Evolutionary conservation across 2,113 vertebrate genomes (phyloP), one percentile per base, ranked within the genome.

Genomic region (Macheiramphus alcinus): DNA sequence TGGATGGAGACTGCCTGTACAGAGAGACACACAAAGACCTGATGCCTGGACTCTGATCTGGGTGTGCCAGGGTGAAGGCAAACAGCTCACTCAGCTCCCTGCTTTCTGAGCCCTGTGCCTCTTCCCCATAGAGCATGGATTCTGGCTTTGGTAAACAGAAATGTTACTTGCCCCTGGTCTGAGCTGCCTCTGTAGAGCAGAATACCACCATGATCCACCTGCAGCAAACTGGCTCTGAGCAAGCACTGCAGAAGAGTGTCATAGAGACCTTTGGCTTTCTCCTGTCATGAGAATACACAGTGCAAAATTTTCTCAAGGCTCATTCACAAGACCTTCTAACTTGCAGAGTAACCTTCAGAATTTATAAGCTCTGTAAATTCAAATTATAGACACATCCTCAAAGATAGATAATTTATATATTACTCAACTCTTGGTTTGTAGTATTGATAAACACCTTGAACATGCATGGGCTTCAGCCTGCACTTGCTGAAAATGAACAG

Each of bases 11-110:
- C 21, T 72, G 68, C 31, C 67, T 14, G 18, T n/a, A 6, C 8
- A 0, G 36, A 31, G 56, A 0, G 1, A 55, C 13, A 43, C 4
- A 3, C 70, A 4, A 20, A 23, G 47, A 25, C 21, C 34, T 13
- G 4, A 15, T 11, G 38, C 16, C 55, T 90, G 94, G 89, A 97
- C 96, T 97, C 92, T 97, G 96, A n/a, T 58, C 95, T 73, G 95
- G 96, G 97, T n/a, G 97, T 86, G 96, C 68, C 88, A 0, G 48
- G 22, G 2, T 34, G 48, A 52, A 63, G 59, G 38, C 52, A 93
- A 93, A 88, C 88, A 90, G 6, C 58, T 58, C 32, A 0, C 53
- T 2, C 55, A 34, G 75, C 55, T 88, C 65, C n/a, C 63, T 79
- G 61, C 17, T 16, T 2, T 4, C 53, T 2, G 2, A 67, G 58